A percentile compares a stretch with the other conserved stretches of the same genome.
Conservation (phyloP, 2,888 invertebrate species). For the Branchipolynoe longqiensis region DNA sequence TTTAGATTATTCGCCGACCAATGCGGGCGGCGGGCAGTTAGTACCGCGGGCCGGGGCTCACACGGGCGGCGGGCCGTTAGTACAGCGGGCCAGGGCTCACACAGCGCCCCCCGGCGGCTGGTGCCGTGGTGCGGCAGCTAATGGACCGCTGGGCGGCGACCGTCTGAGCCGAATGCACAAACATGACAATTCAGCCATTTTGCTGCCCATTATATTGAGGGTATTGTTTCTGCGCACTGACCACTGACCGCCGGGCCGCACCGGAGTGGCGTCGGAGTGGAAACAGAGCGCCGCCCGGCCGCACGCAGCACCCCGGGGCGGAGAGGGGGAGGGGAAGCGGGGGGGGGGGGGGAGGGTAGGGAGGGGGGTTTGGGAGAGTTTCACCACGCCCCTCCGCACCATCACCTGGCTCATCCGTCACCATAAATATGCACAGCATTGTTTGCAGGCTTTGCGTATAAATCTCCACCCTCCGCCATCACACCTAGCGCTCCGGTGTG, state of each 20-base stretch:
- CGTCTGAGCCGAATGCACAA: slow-evolving; percentile 28
- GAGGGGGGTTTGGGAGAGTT: not conserved
- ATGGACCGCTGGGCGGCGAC: not conserved
- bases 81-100: too few relatives aligned
- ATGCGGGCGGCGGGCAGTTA: too few relatives aligned
- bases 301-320: too few relatives aligned
- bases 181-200: slow-evolving; percentile 18
- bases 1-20: too few relatives aligned
- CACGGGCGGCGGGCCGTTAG: too few relatives aligned
- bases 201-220: slow-evolving; percentile 25
- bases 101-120: not conserved
- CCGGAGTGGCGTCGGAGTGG: not conserved
- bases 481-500: not conserved
- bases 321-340: too few relatives aligned
- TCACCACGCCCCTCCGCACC: not conserved
- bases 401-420: slow-evolving; percentile 4
- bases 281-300: too few relatives aligned
- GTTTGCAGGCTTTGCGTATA: slow-evolving; percentile 37
- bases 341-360: too few relatives aligned
- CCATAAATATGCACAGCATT: slow-evolving; percentile 53
- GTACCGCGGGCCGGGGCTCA: too few relatives aligned
- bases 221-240: slow-evolving; percentile 29
- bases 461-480: slow-evolving; percentile 10
- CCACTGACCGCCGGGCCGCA: not conserved
- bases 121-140: not conserved